Evolutionary conservation across 1,140 invertebrate genomes (phyloP), one percentile per base, ranked within the genome.

Genomic region (Meteorus sp.): DNA sequence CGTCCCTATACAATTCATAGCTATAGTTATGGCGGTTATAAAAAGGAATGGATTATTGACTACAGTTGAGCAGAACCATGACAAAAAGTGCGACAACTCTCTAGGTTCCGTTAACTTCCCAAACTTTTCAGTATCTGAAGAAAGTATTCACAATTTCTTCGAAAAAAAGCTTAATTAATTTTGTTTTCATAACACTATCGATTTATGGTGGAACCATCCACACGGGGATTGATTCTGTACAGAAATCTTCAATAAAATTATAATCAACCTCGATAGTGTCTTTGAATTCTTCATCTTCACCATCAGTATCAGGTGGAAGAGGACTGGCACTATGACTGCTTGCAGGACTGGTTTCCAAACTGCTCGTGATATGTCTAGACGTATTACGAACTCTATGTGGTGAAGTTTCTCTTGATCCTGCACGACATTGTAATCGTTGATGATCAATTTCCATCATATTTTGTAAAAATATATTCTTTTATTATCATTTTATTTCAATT

Each of bases 221-320:
- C n/a, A n/a, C n/a, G n/a, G n/a, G n/a, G n/a, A n/a, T n/a, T n/a
- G n/a, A n/a, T n/a, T n/a, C n/a, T n/a, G n/a, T n/a, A n/a, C n/a
- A n/a, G 11, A 33, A 6, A 11, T 33, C 29, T 7, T 7, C 29
- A 7, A 7, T 33, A 6, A 33, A 39, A 15, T 39, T n/a, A 13
- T 41, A 9, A 33, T 73, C 79, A 69, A 89, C 84, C 69, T 90
- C 88, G 48, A 89, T 84, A 15, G 88, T 89, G 75, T 91, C 89
- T 58, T 87, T 88, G 73, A 88, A 91, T 75, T 89, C 88, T 66
- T 90, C 89, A 65, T 84, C 83, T 60, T 83, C 83, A 17, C 82
- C 80, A 61, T 90, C 88, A n/a, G 85, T 87, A 66, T 89, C 88
- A 60, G 84, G 82, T 55, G 77, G 81, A 62, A 70, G 76, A 62